A percentile compares a stretch with the other conserved stretches of the same genome.
Conservation (phyloP, 2,113 vertebrate species). For the Thinocorus orbignyianus region DNA sequence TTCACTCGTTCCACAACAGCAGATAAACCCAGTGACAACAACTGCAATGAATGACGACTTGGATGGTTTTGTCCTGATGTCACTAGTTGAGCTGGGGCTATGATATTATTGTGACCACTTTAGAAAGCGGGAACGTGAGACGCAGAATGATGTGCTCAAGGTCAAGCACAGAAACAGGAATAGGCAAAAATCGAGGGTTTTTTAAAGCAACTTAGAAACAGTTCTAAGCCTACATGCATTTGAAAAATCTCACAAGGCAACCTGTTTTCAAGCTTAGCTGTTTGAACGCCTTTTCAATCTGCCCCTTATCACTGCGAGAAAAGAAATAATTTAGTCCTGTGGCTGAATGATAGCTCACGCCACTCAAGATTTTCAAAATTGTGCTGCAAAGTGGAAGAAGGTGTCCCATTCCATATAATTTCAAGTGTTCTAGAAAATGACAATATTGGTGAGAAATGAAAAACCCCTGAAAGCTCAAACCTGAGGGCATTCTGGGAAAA, state of each 20-base stretch:
- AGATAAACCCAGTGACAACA: accelerated
- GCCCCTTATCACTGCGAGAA: not conserved
- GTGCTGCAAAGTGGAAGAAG: not conserved
- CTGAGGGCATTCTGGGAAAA: not conserved
- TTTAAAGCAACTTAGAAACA: not conserved
- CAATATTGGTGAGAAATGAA: not conserved
- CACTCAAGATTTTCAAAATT: not conserved
- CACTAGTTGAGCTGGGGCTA: not conserved
- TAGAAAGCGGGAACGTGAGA: accelerated
- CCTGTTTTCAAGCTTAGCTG: not conserved
- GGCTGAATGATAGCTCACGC: not conserved
- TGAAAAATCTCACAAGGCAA: not conserved
- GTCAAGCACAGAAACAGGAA: not conserved
- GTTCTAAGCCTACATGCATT: not conserved
- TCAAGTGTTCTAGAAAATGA: not conserved
- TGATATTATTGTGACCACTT: not conserved
- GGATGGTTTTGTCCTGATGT: not conserved
- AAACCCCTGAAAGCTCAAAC: not conserved
- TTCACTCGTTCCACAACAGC: not conserved
- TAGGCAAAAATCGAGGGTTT: not conserved
- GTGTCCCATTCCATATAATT: not conserved
- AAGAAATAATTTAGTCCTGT: not conserved
- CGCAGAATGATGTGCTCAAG: not conserved
- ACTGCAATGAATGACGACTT: accelerated
- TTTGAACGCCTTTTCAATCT: not conserved